Evolutionary conservation across 2,113 vertebrate species (phyloP), one percentile per base, ranked within the genome.

Genomic region (Danio rerio): DNA sequence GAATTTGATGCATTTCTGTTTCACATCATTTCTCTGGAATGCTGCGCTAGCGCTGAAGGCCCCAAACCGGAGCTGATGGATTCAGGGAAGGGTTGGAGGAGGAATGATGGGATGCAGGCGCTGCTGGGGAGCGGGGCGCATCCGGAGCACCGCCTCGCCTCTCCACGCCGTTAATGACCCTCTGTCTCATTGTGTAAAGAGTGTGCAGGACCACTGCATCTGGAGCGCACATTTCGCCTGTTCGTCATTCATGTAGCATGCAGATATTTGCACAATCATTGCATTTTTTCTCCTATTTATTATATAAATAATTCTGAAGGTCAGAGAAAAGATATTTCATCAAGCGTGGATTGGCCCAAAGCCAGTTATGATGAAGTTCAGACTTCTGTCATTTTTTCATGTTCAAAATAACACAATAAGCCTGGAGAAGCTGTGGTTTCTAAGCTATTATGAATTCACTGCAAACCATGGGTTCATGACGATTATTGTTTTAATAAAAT

Each of bases 1-100:
- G 90, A 92, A 90, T 93, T 90, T 89, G 91, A 90, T 88, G 90
- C 89, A 92, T 93, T 92, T 92, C 90, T 92, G 92, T 89, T 92
- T 90, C 88, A 81, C 92, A 90, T 94, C 92, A 93, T 85, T 78
- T 85, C 89, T 73, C 68, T 89, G 91, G 92, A 94, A 93, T 94
- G 92, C 84, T 7, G 88, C 80, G 78, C 90, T 90, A 86, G 90
- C 88, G 92, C 91, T 89, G 88, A 87, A 92, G 89, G 87, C 89
- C 93, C 92, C 91, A 81, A 92, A 91, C 86, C 87, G 72, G 75
- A 84, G 88, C 87, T 73, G 90, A 89, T 89, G 89, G 90, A 90
- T 90, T 89, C 58, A 89, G 90, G 90, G 88, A 92, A 89, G 89
- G 91, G 31, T 91, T 92, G 76, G 89, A 90, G 87, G 89, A 56